These are phyloP conservation scores for Nycteola revayana DNA, from an alignment of 2,888 invertebrate species.

Conservation along the genomic window DNA sequence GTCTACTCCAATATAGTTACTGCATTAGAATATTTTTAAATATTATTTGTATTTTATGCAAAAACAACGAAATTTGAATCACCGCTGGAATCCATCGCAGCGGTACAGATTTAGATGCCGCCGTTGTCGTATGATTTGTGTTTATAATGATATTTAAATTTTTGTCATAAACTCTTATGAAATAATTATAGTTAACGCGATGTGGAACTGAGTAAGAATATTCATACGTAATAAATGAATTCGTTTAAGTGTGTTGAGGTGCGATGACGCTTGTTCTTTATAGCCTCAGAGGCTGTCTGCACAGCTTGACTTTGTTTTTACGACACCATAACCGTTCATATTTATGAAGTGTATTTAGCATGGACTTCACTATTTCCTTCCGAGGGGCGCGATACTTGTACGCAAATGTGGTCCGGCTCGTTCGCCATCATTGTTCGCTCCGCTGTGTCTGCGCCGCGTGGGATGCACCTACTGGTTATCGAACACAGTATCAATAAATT, in stretches of 20 bases:
- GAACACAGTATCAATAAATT: slow-evolving; percentile 77
- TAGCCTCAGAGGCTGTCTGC: slow-evolving; percentile 56
- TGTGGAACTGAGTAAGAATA: slow-evolving; percentile 29
- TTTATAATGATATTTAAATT: slow-evolving; percentile 17
- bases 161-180: slow-evolving; percentile 17
- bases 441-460: slow-evolving; percentile 57
- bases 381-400: slow-evolving; percentile 61
- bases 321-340: slow-evolving; percentile 69
- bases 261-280: slow-evolving; percentile 64
- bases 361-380: slow-evolving; percentile 65
- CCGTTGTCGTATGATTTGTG: slow-evolving; percentile 9
- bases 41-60: slow-evolving; percentile 5
- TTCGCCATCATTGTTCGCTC: slow-evolving; percentile 46
- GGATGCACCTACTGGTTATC: slow-evolving; percentile 76
- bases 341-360: slow-evolving; percentile 75
- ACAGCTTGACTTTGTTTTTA: slow-evolving; percentile 78
- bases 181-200: slow-evolving; percentile 26
- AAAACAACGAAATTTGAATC: slow-evolving; percentile 9
- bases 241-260: slow-evolving; percentile 32
- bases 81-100: slow-evolving; percentile 3
- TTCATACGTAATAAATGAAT: slow-evolving; percentile 38
- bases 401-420: slow-evolving; percentile 41
- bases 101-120: slow-evolving; percentile 5
- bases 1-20: background rate
- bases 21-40: slow-evolving; percentile 6